phyloP scores from a whole-genome alignment of 2,113 vertebrate species.

The Plecotus auritus region DNA sequence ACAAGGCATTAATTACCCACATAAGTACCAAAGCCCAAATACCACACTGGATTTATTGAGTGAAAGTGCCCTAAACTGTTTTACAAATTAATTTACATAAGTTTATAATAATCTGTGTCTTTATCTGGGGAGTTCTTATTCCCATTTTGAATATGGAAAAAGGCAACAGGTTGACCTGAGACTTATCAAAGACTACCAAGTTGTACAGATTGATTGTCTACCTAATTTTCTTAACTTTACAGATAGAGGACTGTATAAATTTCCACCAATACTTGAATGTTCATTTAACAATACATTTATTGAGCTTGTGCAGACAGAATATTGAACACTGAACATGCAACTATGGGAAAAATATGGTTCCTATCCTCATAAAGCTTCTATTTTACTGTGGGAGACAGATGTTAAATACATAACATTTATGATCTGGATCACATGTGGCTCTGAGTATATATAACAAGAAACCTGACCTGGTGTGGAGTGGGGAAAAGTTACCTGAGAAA shows the following conservation, averaged over 20 bases:
- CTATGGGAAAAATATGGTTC: neutral
- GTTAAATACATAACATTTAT: neutral
- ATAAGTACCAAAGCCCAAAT: slow-evolving; percentile 7
- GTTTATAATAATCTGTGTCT: neutral
- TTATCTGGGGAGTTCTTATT: neutral
- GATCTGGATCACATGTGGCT: neutral
- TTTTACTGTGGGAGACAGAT: neutral
- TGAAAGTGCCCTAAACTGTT: slow-evolving; percentile 2
- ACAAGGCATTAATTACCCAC: slow-evolving; percentile 10
- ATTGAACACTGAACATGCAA: neutral
- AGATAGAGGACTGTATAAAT: neutral
- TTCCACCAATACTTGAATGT: neutral
- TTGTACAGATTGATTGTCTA: neutral
- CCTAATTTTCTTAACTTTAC: slow-evolving; percentile 8
- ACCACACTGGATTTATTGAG: neutral
- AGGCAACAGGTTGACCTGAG: neutral
- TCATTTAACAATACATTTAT: slow-evolving; percentile 24
- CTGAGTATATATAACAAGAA: neutral
- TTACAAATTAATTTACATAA: neutral
- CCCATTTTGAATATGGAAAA: slow-evolving; percentile 31
- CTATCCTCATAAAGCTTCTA: neutral
- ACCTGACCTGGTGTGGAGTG: neutral
- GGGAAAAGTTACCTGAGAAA: neutral
- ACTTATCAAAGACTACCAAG: slow-evolving; percentile 8
- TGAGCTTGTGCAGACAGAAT: neutral